phyloP scores from a whole-genome alignment of 2,888 invertebrate species.

The Watsonalla cultraria region DNA sequence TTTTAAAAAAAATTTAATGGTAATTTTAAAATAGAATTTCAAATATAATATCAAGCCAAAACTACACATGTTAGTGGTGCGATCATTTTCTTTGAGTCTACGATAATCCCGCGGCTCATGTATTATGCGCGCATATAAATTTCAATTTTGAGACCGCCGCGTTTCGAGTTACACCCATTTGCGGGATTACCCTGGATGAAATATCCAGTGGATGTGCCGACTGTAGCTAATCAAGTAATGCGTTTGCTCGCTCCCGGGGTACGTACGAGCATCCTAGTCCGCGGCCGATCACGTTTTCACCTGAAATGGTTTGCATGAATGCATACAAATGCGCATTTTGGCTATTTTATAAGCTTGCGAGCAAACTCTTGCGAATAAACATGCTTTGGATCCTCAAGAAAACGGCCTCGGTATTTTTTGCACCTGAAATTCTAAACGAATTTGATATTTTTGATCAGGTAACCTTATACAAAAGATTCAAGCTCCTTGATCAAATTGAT shows the following conservation, averaged over 20 bases:
- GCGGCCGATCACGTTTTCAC: not conserved
- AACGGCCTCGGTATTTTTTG: too few species aligned
- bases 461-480: too few species aligned
- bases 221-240: slow-evolving; percentile 57
- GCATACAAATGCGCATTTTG: not conserved
- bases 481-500: too few species aligned
- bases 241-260: slow-evolving; percentile 23
- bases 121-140: slow-evolving; percentile 76
- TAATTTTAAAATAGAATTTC: not conserved
- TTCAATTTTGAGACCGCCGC: slow-evolving; percentile 74
- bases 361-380: too few species aligned
- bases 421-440: too few species aligned
- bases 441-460: too few species aligned
- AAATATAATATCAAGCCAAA: not conserved
- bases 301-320: not conserved
- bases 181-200: slow-evolving; percentile 51
- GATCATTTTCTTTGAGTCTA: slow-evolving; percentile 26
- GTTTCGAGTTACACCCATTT: slow-evolving; percentile 72
- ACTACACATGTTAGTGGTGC: slow-evolving; percentile 1
- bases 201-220: slow-evolving; percentile 6
- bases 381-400: too few species aligned
- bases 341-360: not conserved
- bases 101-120: slow-evolving; percentile 61
- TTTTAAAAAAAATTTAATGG: too few species aligned
- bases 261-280: not conserved